phyloP scores from a whole-genome alignment of 2,888 invertebrate genomes.

The Lasioglossum oenotherae region DNA sequence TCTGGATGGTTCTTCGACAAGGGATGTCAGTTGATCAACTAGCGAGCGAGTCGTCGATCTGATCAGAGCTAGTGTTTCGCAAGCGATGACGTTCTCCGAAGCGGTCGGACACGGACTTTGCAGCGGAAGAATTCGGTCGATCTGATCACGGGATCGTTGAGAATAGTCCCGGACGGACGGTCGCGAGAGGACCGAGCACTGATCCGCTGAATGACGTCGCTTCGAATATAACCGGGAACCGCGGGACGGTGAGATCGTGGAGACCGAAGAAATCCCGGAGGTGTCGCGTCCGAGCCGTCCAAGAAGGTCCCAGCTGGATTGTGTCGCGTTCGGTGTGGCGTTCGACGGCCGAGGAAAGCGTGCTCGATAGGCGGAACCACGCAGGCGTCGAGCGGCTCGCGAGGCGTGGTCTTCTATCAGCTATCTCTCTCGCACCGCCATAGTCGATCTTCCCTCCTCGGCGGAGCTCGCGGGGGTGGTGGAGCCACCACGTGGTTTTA shows the following conservation, averaged over 20 bases:
- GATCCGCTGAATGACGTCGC: background rate
- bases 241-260: constrained; percentile 13
- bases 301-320: constrained; percentile 60
- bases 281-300: constrained; percentile 34
- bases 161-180: background rate
- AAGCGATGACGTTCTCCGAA: background rate
- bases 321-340: constrained; percentile 64
- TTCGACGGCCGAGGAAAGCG: constrained; percentile 68
- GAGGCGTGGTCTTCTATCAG: constrained; percentile 70
- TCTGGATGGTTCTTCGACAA: background rate
- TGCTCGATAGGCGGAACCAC: constrained; percentile 76
- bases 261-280: constrained; percentile 36
- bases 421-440: constrained; percentile 55
- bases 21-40: background rate
- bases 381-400: constrained; percentile 70
- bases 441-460: constrained; percentile 46
- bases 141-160: background rate
- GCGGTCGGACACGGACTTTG: background rate
- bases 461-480: constrained; percentile 61
- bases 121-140: background rate
- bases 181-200: constrained; percentile 14
- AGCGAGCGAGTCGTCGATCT: background rate
- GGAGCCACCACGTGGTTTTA: constrained; percentile 82
- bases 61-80: background rate
- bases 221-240: constrained; percentile 12